These are phyloP conservation scores for Pelobates fuscus DNA, from an alignment of 2,113 vertebrate species.

Conservation along the genomic window DNA sequence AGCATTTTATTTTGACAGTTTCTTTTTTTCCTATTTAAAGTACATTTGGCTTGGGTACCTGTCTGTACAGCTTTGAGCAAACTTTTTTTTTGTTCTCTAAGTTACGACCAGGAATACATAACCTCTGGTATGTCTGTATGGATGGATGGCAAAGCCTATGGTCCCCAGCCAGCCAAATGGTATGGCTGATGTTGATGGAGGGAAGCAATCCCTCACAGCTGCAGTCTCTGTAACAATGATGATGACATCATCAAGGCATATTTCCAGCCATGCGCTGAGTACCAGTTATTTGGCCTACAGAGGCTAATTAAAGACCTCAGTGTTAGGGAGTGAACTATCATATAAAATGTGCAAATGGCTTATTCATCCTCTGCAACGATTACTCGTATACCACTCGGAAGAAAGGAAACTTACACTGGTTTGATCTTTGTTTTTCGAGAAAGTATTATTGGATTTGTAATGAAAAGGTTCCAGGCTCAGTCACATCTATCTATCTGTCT, in stretches of 20 bases:
- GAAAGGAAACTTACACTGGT: no score
- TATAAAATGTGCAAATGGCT: conserved; percentile 76
- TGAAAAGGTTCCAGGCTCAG: no score
- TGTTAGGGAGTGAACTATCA: conserved; percentile 68
- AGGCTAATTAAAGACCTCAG: conserved; percentile 77
- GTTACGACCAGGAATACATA: neutral
- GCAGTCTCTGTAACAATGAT: conserved; percentile 59
- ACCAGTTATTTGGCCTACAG: conserved; percentile 65
- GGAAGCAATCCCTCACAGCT: conserved; percentile 59
- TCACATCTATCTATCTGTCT: no score
- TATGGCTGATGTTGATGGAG: no score
- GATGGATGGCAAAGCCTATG: neutral
- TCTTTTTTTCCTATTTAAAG: conserved; percentile 89
- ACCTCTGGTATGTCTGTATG: neutral
- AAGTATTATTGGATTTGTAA: no score
- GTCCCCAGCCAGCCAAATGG: neutral
- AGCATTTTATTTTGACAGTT: conserved; percentile 84
- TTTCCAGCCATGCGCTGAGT: conserved; percentile 74
- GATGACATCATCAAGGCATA: conserved; percentile 79
- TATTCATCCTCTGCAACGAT: conserved; percentile 48
- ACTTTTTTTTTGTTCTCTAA: conserved; percentile 64
- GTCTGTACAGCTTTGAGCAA: conserved; percentile 85
- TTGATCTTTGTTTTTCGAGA: no score
- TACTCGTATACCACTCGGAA: neutral
- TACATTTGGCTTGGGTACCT: conserved; percentile 84